phyloP scores from a whole-genome alignment of 2,113 vertebrate species.

The Cygnus atratus region DNA sequence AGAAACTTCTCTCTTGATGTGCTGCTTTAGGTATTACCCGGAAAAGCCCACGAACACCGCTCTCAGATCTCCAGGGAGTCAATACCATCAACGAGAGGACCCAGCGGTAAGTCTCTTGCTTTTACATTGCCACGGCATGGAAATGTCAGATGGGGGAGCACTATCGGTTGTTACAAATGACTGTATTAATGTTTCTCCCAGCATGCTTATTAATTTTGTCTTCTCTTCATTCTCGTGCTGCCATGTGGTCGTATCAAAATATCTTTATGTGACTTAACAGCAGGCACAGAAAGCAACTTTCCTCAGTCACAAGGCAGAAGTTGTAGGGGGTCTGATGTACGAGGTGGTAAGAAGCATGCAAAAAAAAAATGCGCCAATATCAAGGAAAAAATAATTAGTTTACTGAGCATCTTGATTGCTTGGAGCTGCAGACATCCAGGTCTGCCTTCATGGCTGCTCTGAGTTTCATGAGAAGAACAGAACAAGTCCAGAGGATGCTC shows the following conservation, averaged over 20 bases:
- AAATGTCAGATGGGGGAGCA: not conserved
- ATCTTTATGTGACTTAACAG: not conserved
- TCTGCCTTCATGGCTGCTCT: not conserved
- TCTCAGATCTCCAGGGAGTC: constrained; percentile 93
- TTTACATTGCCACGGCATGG: accelerated
- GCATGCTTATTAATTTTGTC: not conserved
- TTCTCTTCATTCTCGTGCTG: not conserved
- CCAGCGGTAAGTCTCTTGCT: constrained; percentile 81
- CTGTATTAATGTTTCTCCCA: not conserved
- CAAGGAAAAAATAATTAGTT: not conserved
- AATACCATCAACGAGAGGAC: constrained; percentile 87
- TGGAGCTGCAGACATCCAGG: not conserved
- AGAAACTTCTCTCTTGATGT: constrained; percentile 32
- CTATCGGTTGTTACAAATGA: not conserved
- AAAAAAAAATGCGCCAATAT: not conserved
- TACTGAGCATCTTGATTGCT: not conserved
- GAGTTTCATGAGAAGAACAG: not conserved
- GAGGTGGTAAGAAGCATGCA: not conserved
- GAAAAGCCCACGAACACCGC: constrained; percentile 86
- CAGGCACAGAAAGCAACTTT: not conserved
- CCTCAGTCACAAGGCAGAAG: not conserved
- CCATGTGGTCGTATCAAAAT: accelerated
- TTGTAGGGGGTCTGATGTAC: not conserved
- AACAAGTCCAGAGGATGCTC: not conserved
- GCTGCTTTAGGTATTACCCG: constrained; percentile 84